These are phyloP conservation scores for Hecatera dysodea DNA, from an alignment of 2,888 invertebrate genomes.

Conservation along the genomic window DNA sequence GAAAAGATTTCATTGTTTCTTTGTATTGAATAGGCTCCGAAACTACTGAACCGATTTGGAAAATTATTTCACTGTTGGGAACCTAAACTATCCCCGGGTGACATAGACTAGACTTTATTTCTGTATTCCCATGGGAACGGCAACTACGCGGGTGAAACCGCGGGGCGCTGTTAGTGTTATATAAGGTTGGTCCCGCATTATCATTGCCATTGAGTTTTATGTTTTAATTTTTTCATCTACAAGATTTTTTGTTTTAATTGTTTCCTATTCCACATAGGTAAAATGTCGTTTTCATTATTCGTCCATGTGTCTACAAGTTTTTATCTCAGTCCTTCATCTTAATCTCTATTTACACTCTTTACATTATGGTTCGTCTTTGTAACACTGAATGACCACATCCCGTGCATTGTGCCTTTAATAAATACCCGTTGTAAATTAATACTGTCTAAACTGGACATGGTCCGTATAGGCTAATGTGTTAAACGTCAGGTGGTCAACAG, in stretches of 20 bases:
- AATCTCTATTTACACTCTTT: slow-evolving; percentile 5
- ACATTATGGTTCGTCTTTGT: slow-evolving; percentile 41
- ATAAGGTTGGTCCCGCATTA: too few relatives aligned
- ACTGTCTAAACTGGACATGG: slow-evolving; percentile 78
- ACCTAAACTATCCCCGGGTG: too few relatives aligned
- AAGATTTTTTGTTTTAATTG: background rate
- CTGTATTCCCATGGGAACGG: too few relatives aligned
- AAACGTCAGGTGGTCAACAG: slow-evolving; percentile 80
- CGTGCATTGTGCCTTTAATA: slow-evolving; percentile 57
- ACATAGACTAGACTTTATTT: too few relatives aligned
- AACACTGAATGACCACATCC: slow-evolving; percentile 27
- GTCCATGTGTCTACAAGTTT: background rate
- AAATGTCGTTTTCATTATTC: background rate
- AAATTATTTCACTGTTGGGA: too few relatives aligned
- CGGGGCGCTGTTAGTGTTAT: too few relatives aligned
- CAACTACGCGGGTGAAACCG: too few relatives aligned
- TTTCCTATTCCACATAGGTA: too few relatives aligned
- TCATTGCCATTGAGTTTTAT: background rate
- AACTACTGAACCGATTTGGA: too few relatives aligned
- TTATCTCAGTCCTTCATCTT: slow-evolving; percentile 1
- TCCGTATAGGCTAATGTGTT: slow-evolving; percentile 73
- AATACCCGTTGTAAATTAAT: slow-evolving; percentile 82
- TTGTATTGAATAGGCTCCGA: too few relatives aligned
- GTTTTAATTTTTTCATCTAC: background rate
- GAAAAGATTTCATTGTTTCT: too few relatives aligned